Evolutionary conservation across 2,797 vertebrate species (phyloP).

Genomic region (Rhinoraja longicauda): DNA sequence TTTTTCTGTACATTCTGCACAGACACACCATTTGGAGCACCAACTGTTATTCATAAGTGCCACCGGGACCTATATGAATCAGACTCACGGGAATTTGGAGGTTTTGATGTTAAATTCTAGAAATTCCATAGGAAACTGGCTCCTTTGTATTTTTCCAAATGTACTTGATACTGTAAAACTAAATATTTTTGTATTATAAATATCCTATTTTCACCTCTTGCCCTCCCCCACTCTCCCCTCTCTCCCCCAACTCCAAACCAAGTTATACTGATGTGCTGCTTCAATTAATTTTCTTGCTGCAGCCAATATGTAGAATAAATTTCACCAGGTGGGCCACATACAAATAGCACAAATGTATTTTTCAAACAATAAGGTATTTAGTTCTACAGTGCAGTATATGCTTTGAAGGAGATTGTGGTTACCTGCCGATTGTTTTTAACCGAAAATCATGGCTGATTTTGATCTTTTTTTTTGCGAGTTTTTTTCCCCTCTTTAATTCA

Average conservation of each 20-base stretch:
- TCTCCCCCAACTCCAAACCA: background rate
- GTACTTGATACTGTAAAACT: constrained; percentile 32
- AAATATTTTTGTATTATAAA: constrained; percentile 30
- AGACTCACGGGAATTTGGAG: background rate
- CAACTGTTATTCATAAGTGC: background rate
- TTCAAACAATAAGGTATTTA: background rate
- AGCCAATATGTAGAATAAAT: background rate
- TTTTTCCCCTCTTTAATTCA: background rate
- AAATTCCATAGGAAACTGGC: constrained; percentile 33
- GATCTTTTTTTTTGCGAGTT: background rate
- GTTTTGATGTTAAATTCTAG: constrained; percentile 9
- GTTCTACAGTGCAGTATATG: constrained; percentile 3
- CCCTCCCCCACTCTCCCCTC: too few relatives aligned
- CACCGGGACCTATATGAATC: constrained; percentile 5
- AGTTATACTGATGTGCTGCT: background rate
- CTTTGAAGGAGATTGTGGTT: constrained; percentile 1
- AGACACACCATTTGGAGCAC: background rate
- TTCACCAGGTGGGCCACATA: background rate
- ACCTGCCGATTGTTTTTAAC: background rate
- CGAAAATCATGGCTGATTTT: constrained; percentile 20
- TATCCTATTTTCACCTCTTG: background rate
- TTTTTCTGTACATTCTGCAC: background rate
- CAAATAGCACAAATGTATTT: constrained; percentile 1
- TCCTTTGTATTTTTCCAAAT: constrained; percentile 27
- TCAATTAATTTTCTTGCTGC: background rate